These are phyloP conservation scores for Teleogryllus oceanicus DNA, from an alignment of 2,888 invertebrate species.

Conservation along the genomic window DNA sequence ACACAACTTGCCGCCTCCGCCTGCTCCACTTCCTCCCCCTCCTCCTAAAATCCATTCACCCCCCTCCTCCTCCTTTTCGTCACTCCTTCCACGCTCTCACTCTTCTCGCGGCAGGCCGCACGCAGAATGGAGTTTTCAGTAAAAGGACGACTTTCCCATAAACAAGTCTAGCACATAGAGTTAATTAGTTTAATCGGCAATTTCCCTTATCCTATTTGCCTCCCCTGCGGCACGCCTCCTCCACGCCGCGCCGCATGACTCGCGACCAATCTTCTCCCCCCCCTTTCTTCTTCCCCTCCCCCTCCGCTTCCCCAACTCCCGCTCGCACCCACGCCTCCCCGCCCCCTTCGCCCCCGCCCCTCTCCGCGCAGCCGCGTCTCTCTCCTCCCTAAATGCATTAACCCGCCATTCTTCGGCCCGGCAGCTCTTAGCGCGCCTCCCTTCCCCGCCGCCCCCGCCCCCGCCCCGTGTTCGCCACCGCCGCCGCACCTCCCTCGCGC, in stretches of 20 bases:
- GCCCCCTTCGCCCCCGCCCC: not conserved
- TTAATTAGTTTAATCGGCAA: not conserved
- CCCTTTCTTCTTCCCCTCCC: not conserved
- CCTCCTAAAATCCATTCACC: not conserved
- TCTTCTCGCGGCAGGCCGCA: too few relatives aligned
- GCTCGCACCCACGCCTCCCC: not conserved
- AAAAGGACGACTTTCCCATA: not conserved
- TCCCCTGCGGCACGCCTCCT: not conserved
- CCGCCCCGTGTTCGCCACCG: not conserved
- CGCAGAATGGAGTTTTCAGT: too few relatives aligned
- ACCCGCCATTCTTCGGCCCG: not conserved
- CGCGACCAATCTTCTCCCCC: not conserved
- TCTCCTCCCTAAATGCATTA: not conserved
- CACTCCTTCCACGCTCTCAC: not conserved
- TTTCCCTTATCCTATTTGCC: slow-evolving; percentile 3
- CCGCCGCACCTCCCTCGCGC: not conserved
- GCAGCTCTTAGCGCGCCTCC: not conserved
- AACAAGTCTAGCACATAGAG: not conserved
- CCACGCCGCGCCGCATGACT: not conserved
- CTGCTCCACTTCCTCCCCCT: not conserved
- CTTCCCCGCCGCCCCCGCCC: not conserved
- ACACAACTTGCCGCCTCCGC: too few relatives aligned
- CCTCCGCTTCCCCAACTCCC: not conserved
- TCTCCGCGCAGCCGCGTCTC: not conserved
- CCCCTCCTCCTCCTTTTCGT: not conserved